phyloP scores from a whole-genome alignment of 2,888 invertebrate genomes.

The Acanthoscelides obtectus region DNA sequence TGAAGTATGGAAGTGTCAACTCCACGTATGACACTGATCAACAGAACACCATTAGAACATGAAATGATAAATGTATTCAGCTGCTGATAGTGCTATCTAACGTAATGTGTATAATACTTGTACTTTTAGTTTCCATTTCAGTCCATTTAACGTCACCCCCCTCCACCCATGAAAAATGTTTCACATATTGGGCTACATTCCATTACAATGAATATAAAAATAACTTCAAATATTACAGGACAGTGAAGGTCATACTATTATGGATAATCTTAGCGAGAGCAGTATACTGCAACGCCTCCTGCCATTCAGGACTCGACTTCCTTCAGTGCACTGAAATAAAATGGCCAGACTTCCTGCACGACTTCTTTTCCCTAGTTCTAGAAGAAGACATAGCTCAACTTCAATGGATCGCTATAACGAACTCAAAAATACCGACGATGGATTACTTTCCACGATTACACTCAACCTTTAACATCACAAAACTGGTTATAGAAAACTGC shows the following conservation, averaged over 20 bases:
- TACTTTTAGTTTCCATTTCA: too few relatives aligned
- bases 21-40: too few relatives aligned
- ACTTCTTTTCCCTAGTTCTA: neutral
- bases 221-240: conserved; percentile 4
- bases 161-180: too few relatives aligned
- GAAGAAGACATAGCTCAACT: neutral
- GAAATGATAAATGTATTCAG: too few relatives aligned
- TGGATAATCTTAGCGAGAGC: neutral
- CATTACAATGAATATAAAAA: neutral
- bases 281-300: neutral
- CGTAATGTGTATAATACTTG: too few relatives aligned
- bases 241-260: neutral
- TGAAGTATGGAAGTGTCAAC: too few relatives aligned
- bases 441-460: conserved; percentile 6
- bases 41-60: too few relatives aligned
- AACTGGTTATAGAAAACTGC: conserved; percentile 8
- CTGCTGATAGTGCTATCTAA: too few relatives aligned
- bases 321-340: conserved; percentile 1
- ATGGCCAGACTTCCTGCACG: neutral
- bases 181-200: too few relatives aligned
- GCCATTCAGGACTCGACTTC: neutral
- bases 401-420: neutral
- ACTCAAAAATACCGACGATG: conserved; percentile 2
- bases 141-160: too few relatives aligned
- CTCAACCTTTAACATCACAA: neutral